A percentile compares a stretch with the other conserved stretches of the same genome.
These are phyloP conservation scores for Leptinotarsa lineolata DNA, from an alignment of 1,140 invertebrate genomes.

Conservation along the genomic window DNA sequence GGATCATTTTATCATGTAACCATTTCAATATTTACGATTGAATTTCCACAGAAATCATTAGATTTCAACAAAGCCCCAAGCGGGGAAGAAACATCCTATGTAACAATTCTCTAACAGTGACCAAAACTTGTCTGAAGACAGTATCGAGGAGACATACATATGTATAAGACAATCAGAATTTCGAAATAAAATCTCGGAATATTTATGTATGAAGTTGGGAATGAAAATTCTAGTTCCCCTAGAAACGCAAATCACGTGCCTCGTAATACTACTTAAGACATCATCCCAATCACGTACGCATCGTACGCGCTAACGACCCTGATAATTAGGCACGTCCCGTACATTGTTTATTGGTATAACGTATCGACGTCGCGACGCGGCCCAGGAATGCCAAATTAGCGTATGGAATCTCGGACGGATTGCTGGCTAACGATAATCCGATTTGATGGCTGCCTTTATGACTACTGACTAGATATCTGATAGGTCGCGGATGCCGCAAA, in stretches of 20 bases:
- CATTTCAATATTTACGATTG: too few relatives aligned
- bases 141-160: too few relatives aligned
- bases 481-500: conserved; percentile 14
- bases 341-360: conserved; percentile 30
- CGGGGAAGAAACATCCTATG: too few relatives aligned
- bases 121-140: too few relatives aligned
- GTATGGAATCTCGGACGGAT: neutral
- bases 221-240: too few relatives aligned
- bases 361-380: conserved; percentile 4
- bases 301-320: conserved; percentile 18
- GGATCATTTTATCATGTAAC: too few relatives aligned
- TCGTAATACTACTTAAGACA: neutral
- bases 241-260: conserved; percentile 10
- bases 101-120: too few relatives aligned
- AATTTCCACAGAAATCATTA: too few relatives aligned
- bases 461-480: conserved; percentile 20
- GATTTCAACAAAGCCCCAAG: too few relatives aligned
- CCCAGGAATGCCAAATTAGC: conserved; percentile 22
- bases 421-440: neutral
- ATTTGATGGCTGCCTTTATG: neutral
- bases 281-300: conserved; percentile 20
- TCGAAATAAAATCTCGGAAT: too few relatives aligned
- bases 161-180: too few relatives aligned
- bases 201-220: too few relatives aligned
- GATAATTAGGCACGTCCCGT: conserved; percentile 25